phyloP scores from a whole-genome alignment of 2,888 invertebrate genomes.

The Palloptera scutellata region DNA sequence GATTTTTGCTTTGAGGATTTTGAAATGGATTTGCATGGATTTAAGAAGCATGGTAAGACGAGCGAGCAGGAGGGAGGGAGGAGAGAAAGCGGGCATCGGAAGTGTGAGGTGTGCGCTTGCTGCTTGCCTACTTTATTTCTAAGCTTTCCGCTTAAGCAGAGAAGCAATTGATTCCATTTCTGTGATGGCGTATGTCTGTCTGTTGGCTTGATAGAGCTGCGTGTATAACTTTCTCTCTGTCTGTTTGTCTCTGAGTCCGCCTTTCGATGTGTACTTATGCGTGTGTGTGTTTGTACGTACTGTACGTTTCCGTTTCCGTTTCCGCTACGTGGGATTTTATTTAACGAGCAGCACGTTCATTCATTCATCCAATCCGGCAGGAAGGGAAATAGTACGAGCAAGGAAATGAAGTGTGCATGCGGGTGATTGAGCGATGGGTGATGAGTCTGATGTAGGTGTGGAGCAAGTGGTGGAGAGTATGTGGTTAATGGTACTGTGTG shows the following conservation, averaged over 20 bases:
- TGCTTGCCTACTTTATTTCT: not conserved
- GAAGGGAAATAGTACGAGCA: no score
- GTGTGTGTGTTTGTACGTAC: not conserved
- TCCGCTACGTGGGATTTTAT: slow-evolving; percentile 31
- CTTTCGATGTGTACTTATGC: not conserved
- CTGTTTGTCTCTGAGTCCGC: no score
- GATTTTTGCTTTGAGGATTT: slow-evolving; percentile 30
- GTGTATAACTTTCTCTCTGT: no score
- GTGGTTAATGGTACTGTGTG: no score
- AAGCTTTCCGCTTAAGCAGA: no score
- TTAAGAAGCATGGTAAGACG: slow-evolving; percentile 9
- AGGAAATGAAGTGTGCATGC: slow-evolving; percentile 6
- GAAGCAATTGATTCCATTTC: not conserved
- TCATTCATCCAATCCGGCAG: not conserved
- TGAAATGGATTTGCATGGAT: slow-evolving; percentile 34
- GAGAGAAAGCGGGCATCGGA: not conserved
- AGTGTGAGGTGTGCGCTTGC: not conserved
- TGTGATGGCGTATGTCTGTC: no score
- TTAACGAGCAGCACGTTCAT: slow-evolving; percentile 24
- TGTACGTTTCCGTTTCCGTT: slow-evolving; percentile 24
- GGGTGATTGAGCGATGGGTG: not conserved
- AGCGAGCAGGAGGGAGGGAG: not conserved
- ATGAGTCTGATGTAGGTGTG: not conserved
- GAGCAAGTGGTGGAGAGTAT: not conserved
- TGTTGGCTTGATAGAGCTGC: no score